Evolutionary conservation across 1,140 invertebrate genomes (phyloP), one percentile per base, ranked within the genome.

Genomic region (Planococcus citri): DNA sequence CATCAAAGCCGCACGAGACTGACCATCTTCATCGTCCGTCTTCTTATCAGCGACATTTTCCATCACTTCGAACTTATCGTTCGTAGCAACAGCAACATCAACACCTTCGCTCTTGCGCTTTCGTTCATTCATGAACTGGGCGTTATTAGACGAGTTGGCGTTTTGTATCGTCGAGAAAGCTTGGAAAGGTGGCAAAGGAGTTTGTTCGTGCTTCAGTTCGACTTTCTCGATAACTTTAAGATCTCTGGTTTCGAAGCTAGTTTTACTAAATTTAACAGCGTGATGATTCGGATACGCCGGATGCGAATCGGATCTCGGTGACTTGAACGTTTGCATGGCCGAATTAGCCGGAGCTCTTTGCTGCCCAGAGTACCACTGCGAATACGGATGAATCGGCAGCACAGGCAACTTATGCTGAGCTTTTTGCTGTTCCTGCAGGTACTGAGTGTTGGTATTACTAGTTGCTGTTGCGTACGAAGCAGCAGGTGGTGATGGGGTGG

Each of bases 1-100:
- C 61, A 88, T 64, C 77, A 64, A 64, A 3, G 60, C 60, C 9
- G 3, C 60, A 9, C 60, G 10, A 17, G 60, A 64, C 60, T 25
- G 60, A 25, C 27, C n/a, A 33, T 29, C 20, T 20, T 68, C 33
- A 33, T 68, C 33, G 6, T 27, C 21, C 1, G 20, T 29, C 67
- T 33, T 33, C 67, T 21, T 33, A 17, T 6, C 6, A 12, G 24
- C 27, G 6, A 4, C 9, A 20, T 8, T 3, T 24, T 20, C 14
- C 17, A 2, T 10, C 2, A 2, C 14, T 6, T 27, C 76, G 22
- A 72, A 72, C 27, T 73, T 14, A 4, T 20, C 12, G 20, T 10
- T 25, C 3, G 22, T 60, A 6, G 20, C 8, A 6, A 60, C 21
- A 6, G 6, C 20, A n/a, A n/a, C 8, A 22, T 60, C 57, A n/a